phyloP scores from a whole-genome alignment of 2,113 vertebrate genomes.

The Neotoma lepida region DNA sequence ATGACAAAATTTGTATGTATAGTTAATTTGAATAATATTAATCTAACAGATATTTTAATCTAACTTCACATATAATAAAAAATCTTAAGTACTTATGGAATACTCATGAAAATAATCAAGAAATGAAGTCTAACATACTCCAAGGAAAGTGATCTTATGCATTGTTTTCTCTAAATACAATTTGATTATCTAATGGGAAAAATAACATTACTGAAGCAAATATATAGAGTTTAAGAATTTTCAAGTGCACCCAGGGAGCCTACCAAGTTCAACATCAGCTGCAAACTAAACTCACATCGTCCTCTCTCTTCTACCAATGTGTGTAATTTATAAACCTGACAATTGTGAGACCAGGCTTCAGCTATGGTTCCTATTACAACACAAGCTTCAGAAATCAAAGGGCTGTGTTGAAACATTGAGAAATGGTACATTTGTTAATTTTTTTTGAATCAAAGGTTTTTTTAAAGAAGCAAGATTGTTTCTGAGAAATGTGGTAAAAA shows the following conservation, averaged over 20 bases:
- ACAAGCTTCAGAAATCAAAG: slow-evolving; percentile 62
- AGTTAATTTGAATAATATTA: slow-evolving; percentile 23
- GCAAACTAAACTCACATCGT: not conserved
- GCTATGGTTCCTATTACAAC: slow-evolving; percentile 35
- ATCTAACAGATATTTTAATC: not conserved
- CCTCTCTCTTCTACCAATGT: slow-evolving; percentile 19
- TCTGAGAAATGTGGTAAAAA: slow-evolving; percentile 61
- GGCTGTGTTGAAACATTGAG: slow-evolving; percentile 47
- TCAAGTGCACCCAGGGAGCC: not conserved
- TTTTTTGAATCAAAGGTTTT: slow-evolving; percentile 53
- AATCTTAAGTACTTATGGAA: not conserved
- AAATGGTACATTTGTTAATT: slow-evolving; percentile 54
- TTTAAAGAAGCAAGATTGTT: slow-evolving; percentile 60
- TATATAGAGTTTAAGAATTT: not conserved
- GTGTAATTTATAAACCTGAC: slow-evolving; percentile 26
- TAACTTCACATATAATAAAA: not conserved
- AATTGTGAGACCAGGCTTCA: not conserved
- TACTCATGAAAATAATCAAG: slow-evolving; percentile 1
- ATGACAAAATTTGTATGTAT: not conserved
- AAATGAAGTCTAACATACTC: not conserved
- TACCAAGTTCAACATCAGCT: not conserved
- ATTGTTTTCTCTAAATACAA: not conserved
- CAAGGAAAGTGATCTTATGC: not conserved
- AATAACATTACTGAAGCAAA: slow-evolving; percentile 10
- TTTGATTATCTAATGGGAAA: slow-evolving; percentile 32